Conservation (phyloP, 2,113 vertebrate genomes). For the Gracilinanus agilis region DNA sequence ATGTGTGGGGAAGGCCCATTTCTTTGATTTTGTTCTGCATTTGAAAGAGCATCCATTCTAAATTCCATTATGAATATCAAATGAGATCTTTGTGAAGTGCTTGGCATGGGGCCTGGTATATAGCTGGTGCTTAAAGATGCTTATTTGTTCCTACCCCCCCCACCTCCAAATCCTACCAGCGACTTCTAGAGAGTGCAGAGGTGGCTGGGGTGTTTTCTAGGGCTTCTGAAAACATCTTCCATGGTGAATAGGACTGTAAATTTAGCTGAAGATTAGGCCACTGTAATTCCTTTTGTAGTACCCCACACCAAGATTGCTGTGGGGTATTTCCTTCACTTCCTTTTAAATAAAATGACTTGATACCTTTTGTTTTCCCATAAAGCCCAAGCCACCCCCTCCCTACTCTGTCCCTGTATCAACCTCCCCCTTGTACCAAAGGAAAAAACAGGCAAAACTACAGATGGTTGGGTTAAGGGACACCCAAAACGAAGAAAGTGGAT, state of each 20-base stretch:
- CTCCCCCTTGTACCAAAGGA: neutral
- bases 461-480: neutral
- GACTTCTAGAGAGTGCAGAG: neutral
- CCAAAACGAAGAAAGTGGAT: neutral
- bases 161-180: neutral
- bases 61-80: neutral
- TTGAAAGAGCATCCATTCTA: neutral
- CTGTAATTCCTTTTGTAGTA: neutral
- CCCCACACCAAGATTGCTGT: neutral
- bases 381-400: too few relatives aligned
- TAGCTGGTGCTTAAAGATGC: neutral
- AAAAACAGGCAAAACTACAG: neutral
- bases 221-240: neutral
- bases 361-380: too few relatives aligned
- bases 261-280: neutral
- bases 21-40: neutral
- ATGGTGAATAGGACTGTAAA: neutral
- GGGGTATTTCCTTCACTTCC: neutral
- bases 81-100: neutral
- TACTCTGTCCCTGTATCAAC: too few relatives aligned
- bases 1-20: neutral
- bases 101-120: neutral
- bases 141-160: neutral
- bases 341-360: neutral
- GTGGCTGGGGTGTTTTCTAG: neutral